Base-by-base conservation (phyloP, 1,140 invertebrate species). In the Eriosoma lanigerum region DNA sequence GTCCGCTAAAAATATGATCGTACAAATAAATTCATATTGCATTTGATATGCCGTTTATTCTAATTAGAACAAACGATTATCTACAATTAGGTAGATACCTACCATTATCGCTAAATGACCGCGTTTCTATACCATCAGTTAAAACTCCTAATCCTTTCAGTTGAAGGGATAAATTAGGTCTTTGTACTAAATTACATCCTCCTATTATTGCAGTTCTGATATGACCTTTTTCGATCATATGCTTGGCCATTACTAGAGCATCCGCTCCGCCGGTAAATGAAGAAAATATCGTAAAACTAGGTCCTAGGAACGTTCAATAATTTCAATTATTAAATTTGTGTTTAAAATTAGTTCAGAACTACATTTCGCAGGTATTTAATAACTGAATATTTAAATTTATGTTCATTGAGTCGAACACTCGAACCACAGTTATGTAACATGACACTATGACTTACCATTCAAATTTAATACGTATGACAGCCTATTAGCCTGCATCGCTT, bases 151-250 rank as follows among this genome's bases (percentile, higher is more conserved):
- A 86, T 68, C 86, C 84, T 60, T 84, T 82, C 46, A 85, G 93
- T 82, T 93, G 89, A 81, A 91, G 85, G 9, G 91, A 88, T 26
- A 89, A 88, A 64, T 88, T 88, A 3, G 92, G 90, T 82, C 90
- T 90, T 21, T 92, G 83, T 32, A 89, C 87, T 5, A 93, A 84
- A 84, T 86, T 88, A 32, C 88, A 88, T 38, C 90, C 90, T 12
- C 89, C 91, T 29, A 94, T 90, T 81, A 94, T 87, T 10, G 91
- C 92, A 13, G 89, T 87, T 82, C 93, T 91, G 84, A 90, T 91
- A 80, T 89, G 87, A 3, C 90, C 90, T 62, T 86, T 86, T 76
- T 88, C 86, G n/a, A 93, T 90, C 26, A 89, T 88, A 64, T 87
- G 85, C 29, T 91, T 87, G 17, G 91, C 92, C 81, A 91, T 86